phyloP scores from a whole-genome alignment of 2,113 vertebrate species.

The Hirundichthys speculiger region DNA sequence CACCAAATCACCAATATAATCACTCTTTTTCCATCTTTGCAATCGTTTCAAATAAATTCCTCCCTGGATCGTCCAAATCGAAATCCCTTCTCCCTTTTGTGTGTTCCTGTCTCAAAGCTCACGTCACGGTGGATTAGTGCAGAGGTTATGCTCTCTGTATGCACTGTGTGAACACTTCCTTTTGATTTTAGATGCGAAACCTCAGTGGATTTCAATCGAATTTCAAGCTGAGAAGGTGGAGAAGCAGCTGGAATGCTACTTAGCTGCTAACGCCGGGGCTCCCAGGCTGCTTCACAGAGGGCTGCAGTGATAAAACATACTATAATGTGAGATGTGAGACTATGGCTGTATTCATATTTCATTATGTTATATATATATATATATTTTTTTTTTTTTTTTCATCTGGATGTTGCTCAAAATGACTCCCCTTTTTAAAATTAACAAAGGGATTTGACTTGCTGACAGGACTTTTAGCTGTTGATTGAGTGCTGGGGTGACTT shows the following conservation, averaged over 20 bases:
- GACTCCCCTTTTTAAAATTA: slow-evolving; percentile 24
- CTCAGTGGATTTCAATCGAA: slow-evolving; percentile 60
- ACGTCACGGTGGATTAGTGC: slow-evolving; percentile 55
- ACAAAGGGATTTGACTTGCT: slow-evolving; percentile 15
- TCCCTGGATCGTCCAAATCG: slow-evolving; percentile 45
- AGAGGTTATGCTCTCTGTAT: slow-evolving; percentile 47
- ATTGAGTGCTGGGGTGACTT: slow-evolving; percentile 18
- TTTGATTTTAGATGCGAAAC: slow-evolving; percentile 62
- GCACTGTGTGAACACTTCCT: slow-evolving; percentile 45
- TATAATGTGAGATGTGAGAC: slow-evolving; percentile 30
- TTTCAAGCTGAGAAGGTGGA: slow-evolving; percentile 64
- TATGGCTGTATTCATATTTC: slow-evolving; percentile 29
- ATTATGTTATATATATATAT: slow-evolving; percentile 41
- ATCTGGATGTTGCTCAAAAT: not conserved
- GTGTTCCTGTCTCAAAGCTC: slow-evolving; percentile 64
- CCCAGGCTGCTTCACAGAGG: slow-evolving; percentile 18
- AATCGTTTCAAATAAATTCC: slow-evolving; percentile 43
- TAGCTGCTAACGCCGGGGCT: slow-evolving; percentile 30
- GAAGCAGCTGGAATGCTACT: slow-evolving; percentile 66
- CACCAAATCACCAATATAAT: slow-evolving; percentile 26
- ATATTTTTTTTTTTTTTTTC: not conserved
- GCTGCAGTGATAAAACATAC: slow-evolving; percentile 8
- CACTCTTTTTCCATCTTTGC: slow-evolving; percentile 41
- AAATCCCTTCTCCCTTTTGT: slow-evolving; percentile 62
- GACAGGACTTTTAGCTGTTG: slow-evolving; percentile 17